A percentile compares a stretch with the other conserved stretches of the same genome.
Evolutionary conservation across 2,888 invertebrate species (phyloP).

Genomic region (Lasioglossum calceatum): DNA sequence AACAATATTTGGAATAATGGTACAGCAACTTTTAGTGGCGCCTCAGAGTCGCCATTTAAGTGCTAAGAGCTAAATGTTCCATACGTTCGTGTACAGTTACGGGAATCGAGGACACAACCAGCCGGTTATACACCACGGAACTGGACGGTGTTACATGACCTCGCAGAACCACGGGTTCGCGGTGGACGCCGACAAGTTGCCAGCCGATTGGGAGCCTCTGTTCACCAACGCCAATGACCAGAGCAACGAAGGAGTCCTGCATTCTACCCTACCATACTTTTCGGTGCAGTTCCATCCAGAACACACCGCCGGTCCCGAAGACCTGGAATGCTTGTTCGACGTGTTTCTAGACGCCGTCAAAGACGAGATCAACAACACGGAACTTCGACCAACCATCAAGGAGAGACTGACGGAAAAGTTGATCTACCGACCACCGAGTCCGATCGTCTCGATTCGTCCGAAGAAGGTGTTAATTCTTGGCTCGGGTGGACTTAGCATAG

Average conservation of each 20-base stretch:
- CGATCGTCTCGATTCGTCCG: conserved; percentile 84
- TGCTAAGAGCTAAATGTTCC: neutral
- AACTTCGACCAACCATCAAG: conserved; percentile 79
- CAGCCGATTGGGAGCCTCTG: conserved; percentile 92
- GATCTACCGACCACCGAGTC: conserved; percentile 83
- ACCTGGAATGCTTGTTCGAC: conserved; percentile 97
- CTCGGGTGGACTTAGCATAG: conserved; percentile 98
- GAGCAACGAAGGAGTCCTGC: conserved; percentile 98
- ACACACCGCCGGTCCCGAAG: conserved; percentile 98
- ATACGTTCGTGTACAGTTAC: conserved; percentile 87
- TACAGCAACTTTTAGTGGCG: too few species aligned
- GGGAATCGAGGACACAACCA: conserved; percentile 99
- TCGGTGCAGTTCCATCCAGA: conserved; percentile 99
- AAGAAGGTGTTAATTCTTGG: conserved; percentile 94
- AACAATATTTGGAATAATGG: too few species aligned
- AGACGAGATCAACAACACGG: conserved; percentile 64
- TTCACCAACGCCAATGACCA: conserved; percentile 98
- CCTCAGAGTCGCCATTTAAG: too few species aligned
- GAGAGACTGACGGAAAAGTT: conserved; percentile 86
- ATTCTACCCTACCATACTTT: conserved; percentile 93
- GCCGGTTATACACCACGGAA: conserved; percentile 95
- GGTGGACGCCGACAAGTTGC: conserved; percentile 91
- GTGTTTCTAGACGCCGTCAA: conserved; percentile 92
- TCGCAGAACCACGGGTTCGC: conserved; percentile 99
- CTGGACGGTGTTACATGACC: conserved; percentile 97